Evolutionary conservation across 2,797 vertebrate species (phyloP), one percentile per base, ranked within the genome.

Genomic region (Manis pentadactyla): DNA sequence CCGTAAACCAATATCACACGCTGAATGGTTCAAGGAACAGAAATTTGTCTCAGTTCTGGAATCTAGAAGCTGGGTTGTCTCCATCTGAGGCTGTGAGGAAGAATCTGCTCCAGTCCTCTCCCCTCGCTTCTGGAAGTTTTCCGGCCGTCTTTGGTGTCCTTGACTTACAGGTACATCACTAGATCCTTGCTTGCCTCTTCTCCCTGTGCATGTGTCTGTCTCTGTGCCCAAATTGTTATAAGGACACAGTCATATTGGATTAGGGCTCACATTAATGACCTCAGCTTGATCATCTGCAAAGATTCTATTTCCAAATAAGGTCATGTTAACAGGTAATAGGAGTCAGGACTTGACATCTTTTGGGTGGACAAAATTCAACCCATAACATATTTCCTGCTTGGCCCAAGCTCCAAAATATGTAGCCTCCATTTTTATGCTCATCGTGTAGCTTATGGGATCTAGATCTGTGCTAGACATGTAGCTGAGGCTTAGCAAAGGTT

Each of bases 81-180:
- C 34, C 11, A 63, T 23, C 29, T 0, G 5, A 57, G 25, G 27
- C 64, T 27, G 21, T 0, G 27, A 69, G 53, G n/a, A 0, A 10
- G 2, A 1, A 6, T 21, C 37, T 19, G 2, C 6, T 5, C 2
- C 15, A 49, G 31, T 18, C 15, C 2, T 19, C 9, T 75, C 23
- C 4, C 27, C 12, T 1, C 1, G 12, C 11, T 51, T 7, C 29
- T 0, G 31, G 8, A 10, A 19, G 49, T 13, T 23, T 9, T 21
- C 46, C 4, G 21, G 59, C 29, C 2, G 8, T 27, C 4, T 2
- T 0, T 8, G 9, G 15, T 5, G 1, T 4, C 15, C 34, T 61
- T 2, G 4, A 14, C 18, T 42, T 17, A 0, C 4, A 18, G 39
- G 19, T 0, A 0, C 12, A 4, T 23, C 15, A 0, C 55, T 3